Evolutionary conservation across 2,888 invertebrate genomes (phyloP), one percentile per base, ranked within the genome.

Genomic region (Acanthopleura granulata): DNA sequence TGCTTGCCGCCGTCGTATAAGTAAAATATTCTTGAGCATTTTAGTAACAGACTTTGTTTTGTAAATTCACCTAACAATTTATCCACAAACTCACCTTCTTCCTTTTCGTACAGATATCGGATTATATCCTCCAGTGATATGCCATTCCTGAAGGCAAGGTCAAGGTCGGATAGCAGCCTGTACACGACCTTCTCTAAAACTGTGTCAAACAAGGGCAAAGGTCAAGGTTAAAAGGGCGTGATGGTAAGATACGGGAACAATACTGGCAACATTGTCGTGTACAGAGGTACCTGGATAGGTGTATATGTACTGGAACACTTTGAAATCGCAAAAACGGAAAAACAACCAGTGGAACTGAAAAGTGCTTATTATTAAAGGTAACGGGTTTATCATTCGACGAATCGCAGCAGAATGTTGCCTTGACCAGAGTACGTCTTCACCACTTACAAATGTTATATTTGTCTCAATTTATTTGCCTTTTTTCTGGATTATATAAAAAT

Each of bases 111-210:
- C 29, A 66, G 25, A 66, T 27, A 66, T 14, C 14, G 1, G 29
- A 66, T 66, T 16, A 66, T 27, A 15, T 66, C 66, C 25, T 66
- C 66, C 66, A 66, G 12, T 6, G 66, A 27, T 27, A 66, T 66
- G 14, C 29, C 66, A 25, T 66, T 66, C 29, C 29, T 66, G 12
- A 66, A 27, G 3, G 66, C 66, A 22, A 66, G 66, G 29, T 66
- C 66, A 22, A 66, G 29, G 29, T 66, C 66, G 25, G 22, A 16
- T 1, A 66, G 29, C 29, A 66, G 25, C 66, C 66, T 22, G 29
- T 27, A 27, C 12, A 66, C 66, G 22, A 66, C 29, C 16, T 22
- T 66, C 66, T 66, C 25, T 25, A 66, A 27, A 22, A 66, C 66
- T 66, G 3, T 22, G 25, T n/a, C n/a, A 57, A 57, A n/a, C 12